phyloP scores from a whole-genome alignment of 1,140 invertebrate genomes.

The Scaptomyza graminum region DNA sequence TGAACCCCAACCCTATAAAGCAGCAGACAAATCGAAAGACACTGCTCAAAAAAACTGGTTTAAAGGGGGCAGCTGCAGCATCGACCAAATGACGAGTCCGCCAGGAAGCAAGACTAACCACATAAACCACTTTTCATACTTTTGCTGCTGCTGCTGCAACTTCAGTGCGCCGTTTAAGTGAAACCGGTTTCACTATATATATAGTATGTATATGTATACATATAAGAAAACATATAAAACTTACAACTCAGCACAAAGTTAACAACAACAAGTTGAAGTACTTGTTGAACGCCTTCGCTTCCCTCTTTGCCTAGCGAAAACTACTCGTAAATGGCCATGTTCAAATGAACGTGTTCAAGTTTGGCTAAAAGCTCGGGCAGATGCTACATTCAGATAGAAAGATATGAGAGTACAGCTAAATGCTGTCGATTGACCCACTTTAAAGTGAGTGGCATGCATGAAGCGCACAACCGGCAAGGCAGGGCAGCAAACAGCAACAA shows the following conservation, averaged over 20 bases:
- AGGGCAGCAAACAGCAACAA: slow-evolving; percentile 17
- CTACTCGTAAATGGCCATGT: slow-evolving; percentile 48
- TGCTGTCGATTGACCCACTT: slow-evolving; percentile 76
- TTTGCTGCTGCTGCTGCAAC: slow-evolving; percentile 37
- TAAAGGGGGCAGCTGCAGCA: slow-evolving; percentile 53
- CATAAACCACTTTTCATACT: slow-evolving; percentile 59
- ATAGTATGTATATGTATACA: too few species aligned
- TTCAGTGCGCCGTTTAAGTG: slow-evolving; percentile 46
- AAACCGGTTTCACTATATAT: slow-evolving; percentile 45
- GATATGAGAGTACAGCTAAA: slow-evolving; percentile 63
- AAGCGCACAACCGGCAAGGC: slow-evolving; percentile 10
- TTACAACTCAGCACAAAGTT: slow-evolving; percentile 2
- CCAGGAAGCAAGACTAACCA: slow-evolving; percentile 57
- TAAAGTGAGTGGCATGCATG: slow-evolving; percentile 28
- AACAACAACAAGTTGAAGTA: slow-evolving; percentile 4
- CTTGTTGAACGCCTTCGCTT: neutral
- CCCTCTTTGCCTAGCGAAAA: slow-evolving; percentile 18
- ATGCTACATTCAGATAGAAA: slow-evolving; percentile 57
- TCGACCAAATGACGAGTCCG: slow-evolving; percentile 33
- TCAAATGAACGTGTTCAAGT: slow-evolving; percentile 50
- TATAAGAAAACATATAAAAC: neutral
- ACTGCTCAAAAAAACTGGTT: slow-evolving; percentile 52
- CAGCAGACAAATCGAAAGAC: slow-evolving; percentile 49
- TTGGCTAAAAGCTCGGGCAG: slow-evolving; percentile 46
- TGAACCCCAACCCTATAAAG: slow-evolving; percentile 34